Evolutionary conservation across 2,113 vertebrate species (phyloP).

Genomic region (Rhinolophus ferrumequinum): DNA sequence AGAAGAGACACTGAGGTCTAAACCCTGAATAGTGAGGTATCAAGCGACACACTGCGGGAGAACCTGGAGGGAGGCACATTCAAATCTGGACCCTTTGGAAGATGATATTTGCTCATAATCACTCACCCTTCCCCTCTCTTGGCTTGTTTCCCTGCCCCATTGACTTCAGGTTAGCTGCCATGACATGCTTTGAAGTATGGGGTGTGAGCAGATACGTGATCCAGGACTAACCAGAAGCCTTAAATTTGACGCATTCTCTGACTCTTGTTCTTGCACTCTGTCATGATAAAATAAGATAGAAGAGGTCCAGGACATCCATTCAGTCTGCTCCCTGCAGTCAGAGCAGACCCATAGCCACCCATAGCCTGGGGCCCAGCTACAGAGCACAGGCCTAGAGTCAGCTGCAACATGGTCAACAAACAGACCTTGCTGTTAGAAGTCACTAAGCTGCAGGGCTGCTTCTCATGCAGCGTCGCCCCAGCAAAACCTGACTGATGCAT

Average conservation of each 20-base stretch:
- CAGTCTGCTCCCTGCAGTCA: no score
- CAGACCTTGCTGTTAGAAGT: fast-evolving
- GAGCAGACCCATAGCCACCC: no score
- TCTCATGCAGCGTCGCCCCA: not conserved
- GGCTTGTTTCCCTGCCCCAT: fast-evolving
- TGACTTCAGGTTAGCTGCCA: not conserved
- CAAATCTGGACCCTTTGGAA: no score
- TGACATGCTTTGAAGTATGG: not conserved
- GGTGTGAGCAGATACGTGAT: not conserved
- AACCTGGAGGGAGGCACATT: fast-evolving
- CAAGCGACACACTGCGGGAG: fast-evolving
- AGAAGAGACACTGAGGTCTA: no score
- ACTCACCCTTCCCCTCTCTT: fast-evolving
- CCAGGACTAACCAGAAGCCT: not conserved
- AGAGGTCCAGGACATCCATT: not conserved
- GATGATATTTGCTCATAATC: not conserved
- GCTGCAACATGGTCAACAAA: no score
- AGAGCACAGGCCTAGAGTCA: fast-evolving
- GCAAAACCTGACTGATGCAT: not conserved
- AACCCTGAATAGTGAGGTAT: not conserved
- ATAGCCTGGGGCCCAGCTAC: fast-evolving
- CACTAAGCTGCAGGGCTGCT: not conserved
- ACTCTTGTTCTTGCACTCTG: not conserved
- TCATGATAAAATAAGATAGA: not conserved
- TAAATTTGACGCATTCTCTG: not conserved